Evolutionary conservation across 2,888 invertebrate genomes (phyloP).

Genomic region (Tenodera sinensis): DNA sequence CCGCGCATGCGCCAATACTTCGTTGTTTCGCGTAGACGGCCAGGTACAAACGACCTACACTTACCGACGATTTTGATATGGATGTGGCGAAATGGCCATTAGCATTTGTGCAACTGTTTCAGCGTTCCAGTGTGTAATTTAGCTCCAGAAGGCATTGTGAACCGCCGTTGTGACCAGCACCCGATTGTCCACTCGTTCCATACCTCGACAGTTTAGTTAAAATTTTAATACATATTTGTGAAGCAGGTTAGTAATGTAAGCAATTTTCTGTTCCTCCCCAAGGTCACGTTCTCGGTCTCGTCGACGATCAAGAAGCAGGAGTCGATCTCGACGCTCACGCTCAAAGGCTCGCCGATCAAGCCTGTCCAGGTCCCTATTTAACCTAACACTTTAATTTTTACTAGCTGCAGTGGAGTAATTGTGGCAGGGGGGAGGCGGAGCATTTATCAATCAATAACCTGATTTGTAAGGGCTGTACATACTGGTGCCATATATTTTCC

Average conservation of each 20-base stretch:
- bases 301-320: slow-evolving; percentile 49
- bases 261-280: background rate
- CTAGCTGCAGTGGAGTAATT: background rate
- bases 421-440: background rate
- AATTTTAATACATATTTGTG: background rate
- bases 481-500: no score
- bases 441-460: no score
- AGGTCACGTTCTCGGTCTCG: slow-evolving; percentile 38
- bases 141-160: background rate
- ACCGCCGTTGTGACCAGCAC: background rate
- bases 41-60: no score
- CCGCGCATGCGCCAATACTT: no score
- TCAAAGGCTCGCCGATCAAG: slow-evolving; percentile 44
- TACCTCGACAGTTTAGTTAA: background rate
- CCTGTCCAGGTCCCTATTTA: slow-evolving; percentile 55
- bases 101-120: background rate
- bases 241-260: background rate
- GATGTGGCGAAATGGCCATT: background rate
- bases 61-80: no score
- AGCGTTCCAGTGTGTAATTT: background rate
- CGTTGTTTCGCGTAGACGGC: no score
- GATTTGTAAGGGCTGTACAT: no score
- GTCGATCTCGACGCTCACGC: slow-evolving; percentile 39
- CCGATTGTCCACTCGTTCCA: background rate
- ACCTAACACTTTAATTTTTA: background rate